Evolutionary conservation across 2,797 vertebrate species (phyloP).

Genomic region (Tiaroga cobitis): DNA sequence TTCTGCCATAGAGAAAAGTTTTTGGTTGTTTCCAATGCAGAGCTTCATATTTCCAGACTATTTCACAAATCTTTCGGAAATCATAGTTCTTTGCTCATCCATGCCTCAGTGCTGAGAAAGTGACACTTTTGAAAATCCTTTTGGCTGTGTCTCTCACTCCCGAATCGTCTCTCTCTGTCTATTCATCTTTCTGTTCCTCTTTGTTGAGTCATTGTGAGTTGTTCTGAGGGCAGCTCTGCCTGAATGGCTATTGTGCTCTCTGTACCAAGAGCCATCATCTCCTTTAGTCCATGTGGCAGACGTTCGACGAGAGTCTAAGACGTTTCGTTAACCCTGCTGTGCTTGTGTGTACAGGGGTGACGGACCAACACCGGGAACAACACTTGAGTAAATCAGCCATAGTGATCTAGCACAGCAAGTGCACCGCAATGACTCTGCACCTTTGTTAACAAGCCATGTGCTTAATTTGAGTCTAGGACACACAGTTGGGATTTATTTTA

Average conservation of each 20-base stretch:
- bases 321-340: slow-evolving; percentile 39
- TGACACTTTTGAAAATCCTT: slow-evolving; percentile 41
- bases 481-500: neutral
- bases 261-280: slow-evolving; percentile 61
- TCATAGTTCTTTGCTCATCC: neutral
- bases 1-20: neutral
- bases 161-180: slow-evolving; percentile 28
- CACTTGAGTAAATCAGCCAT: neutral
- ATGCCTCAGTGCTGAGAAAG: slow-evolving; percentile 30
- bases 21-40: neutral
- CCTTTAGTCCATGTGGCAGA: slow-evolving; percentile 44
- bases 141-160: slow-evolving; percentile 45
- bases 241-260: slow-evolving; percentile 64
- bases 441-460: slow-evolving; percentile 28
- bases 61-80: slow-evolving; percentile 12
- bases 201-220: slow-evolving; percentile 55
- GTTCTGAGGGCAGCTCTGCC: slow-evolving; percentile 40
- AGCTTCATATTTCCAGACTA: neutral
- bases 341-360: slow-evolving; percentile 31
- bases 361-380: slow-evolving; percentile 13
- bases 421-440: neutral
- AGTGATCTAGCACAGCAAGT: slow-evolving; percentile 11
- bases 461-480: slow-evolving; percentile 1
- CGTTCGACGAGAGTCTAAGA: slow-evolving; percentile 34
- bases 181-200: slow-evolving; percentile 41